Percentiles rank a stretch among this genome's conserved stretches.
These are phyloP conservation scores for Ditylenchus weischeri DNA, from an alignment of 2,888 invertebrate species.

Conservation along the genomic window DNA sequence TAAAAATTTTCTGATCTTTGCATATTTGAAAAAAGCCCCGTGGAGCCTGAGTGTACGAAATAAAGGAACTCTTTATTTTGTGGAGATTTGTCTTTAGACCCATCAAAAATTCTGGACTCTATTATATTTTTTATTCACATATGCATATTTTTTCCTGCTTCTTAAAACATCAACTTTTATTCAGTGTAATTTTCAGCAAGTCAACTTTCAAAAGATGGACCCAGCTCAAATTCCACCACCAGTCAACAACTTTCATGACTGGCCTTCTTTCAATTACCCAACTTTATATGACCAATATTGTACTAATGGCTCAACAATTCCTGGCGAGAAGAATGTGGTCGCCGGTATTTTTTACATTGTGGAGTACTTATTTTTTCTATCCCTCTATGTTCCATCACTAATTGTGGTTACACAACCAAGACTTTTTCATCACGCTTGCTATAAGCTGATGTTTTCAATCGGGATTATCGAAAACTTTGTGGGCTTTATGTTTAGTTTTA, in stretches of 20 bases:
- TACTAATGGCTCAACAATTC: background rate
- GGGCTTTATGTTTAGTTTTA: slow-evolving; percentile 13
- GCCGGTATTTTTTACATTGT: slow-evolving; percentile 12
- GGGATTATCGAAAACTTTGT: slow-evolving; percentile 18
- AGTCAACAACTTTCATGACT: background rate
- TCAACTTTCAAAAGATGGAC: background rate
- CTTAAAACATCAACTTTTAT: too few species aligned
- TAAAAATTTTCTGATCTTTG: too few species aligned
- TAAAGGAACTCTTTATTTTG: too few species aligned
- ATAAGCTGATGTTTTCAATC: slow-evolving; percentile 18
- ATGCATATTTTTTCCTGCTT: too few species aligned
- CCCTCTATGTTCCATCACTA: slow-evolving; percentile 18
- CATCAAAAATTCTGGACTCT: too few species aligned
- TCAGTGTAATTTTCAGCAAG: too few species aligned
- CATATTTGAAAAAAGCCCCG: too few species aligned
- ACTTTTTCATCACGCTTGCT: slow-evolving; percentile 14
- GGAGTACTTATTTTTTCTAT: slow-evolving; percentile 3
- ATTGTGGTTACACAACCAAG: slow-evolving; percentile 7
- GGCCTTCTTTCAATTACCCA: background rate
- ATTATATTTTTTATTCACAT: too few species aligned
- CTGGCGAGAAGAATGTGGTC: slow-evolving; percentile 11
- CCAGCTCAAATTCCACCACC: background rate
- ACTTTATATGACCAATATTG: background rate
- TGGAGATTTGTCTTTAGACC: too few species aligned
- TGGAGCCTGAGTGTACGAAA: too few species aligned